Conservation (phyloP, 2,888 invertebrate species). For the Oligia latruncula region DNA sequence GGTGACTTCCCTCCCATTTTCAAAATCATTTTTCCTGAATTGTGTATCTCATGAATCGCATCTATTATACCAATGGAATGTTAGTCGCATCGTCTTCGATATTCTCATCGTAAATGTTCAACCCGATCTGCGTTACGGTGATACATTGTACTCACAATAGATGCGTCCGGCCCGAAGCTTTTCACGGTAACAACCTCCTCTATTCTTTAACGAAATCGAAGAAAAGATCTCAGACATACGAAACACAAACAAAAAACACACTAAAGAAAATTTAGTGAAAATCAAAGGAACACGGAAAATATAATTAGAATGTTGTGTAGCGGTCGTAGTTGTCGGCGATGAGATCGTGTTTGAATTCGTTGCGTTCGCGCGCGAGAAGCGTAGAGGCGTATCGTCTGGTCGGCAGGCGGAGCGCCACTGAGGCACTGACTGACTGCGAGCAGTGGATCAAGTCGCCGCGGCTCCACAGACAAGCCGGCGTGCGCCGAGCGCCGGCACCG, state of each 20-base stretch:
- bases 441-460: conserved; percentile 65
- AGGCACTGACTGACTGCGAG: conserved; percentile 51
- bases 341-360: conserved; percentile 84
- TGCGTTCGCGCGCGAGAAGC: conserved; percentile 65
- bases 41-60: conserved; percentile 71
- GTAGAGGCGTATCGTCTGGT: conserved; percentile 73
- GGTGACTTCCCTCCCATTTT: conserved; percentile 85
- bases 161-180: conserved; percentile 68
- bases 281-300: conserved; percentile 46
- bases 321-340: conserved; percentile 56
- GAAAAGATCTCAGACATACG: conserved; percentile 54
- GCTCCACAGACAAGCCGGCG: conserved; percentile 73
- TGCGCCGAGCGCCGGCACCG: conserved; percentile 61
- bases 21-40: conserved; percentile 80
- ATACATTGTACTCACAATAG: conserved; percentile 75
- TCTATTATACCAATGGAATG: conserved; percentile 53
- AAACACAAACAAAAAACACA: conserved; percentile 64
- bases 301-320: conserved; percentile 38
- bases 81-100: conserved; percentile 65
- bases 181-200: conserved; percentile 67
- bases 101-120: conserved; percentile 61
- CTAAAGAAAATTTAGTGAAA: conserved; percentile 29
- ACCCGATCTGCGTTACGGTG: conserved; percentile 64
- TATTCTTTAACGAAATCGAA: conserved; percentile 63
- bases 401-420: conserved; percentile 85